Evolutionary conservation across 2,797 vertebrate genomes (phyloP).

Genomic region (Saxicola maurus): DNA sequence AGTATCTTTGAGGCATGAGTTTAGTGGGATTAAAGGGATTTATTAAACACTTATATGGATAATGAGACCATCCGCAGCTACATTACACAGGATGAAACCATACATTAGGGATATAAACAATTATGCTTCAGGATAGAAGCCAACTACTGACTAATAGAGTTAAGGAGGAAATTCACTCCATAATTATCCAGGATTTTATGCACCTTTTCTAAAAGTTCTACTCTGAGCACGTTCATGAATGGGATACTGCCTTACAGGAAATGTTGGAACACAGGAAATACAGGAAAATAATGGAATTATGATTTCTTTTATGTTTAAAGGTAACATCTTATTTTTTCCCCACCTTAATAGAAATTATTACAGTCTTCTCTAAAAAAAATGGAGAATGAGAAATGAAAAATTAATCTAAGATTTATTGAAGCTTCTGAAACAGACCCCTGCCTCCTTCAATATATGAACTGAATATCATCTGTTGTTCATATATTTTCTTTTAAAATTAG

Average conservation of each 20-base stretch:
- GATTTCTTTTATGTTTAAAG: neutral
- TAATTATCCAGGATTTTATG: constrained; percentile 52
- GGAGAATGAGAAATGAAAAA: neutral
- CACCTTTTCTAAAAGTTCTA: constrained; percentile 39
- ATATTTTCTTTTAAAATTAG: neutral
- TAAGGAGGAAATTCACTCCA: constrained; percentile 54
- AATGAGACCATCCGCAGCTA: constrained; percentile 65
- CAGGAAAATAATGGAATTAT: neutral
- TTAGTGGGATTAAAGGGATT: constrained; percentile 64
- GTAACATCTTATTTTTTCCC: neutral
- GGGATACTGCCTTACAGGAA: neutral
- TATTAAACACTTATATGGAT: constrained; percentile 68
- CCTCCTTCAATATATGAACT: neutral
- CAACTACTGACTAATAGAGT: constrained; percentile 63
- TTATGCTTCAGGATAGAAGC: constrained; percentile 65
- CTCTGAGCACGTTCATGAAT: neutral
- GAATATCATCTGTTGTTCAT: neutral
- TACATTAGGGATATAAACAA: constrained; percentile 69
- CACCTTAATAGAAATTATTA: neutral
- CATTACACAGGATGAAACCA: constrained; percentile 65
- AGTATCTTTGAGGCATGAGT: constrained; percentile 65
- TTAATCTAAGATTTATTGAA: neutral
- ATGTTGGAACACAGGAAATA: neutral
- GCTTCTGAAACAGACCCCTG: neutral
- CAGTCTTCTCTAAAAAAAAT: neutral